Evolutionary conservation across 2,113 vertebrate genomes (phyloP), one percentile per base, ranked within the genome.

Genomic region (Microtus richardsoni): DNA sequence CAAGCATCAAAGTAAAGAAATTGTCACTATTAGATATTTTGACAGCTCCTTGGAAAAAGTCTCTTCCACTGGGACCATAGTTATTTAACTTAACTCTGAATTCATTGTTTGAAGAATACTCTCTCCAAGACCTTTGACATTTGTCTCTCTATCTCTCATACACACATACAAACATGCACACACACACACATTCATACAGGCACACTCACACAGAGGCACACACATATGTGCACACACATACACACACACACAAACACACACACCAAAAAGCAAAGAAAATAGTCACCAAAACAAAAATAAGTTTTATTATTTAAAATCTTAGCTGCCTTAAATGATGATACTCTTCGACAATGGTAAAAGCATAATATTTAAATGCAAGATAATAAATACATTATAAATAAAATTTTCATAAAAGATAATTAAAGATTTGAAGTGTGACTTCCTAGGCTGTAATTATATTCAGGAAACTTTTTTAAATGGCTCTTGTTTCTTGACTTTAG

Each of bases 51-150:
- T 60, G 17, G 52, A 88, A 89, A 74, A 88, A 62, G 70, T 33
- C 14, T 10, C 14, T 41, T 75, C 16, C 14, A 75, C 22, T 44
- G 70, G 26, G 26, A 60, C 39, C 28, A 60, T 41, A 9, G 52
- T 75, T 44, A 89, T 75, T 60, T 62, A 89, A 89, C 54, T 44
- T 89, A 89, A 74, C 54, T 89, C n/a, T 62, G 9, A 89, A 44
- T 28, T 74, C 49, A 88, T 36, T 88, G 14, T 41, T 30, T 39
- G n/a, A 74, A 89, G 75, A 75, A 7, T 3, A 33, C 6, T 89
- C 2, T 62, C 52, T 75, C 24, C 28, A 33, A 28, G 10, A 30
- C 0, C 39, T 71, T 52, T 87, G 11, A 58, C 54, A 16, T 58
- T 19, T 58, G 4, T 58, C 16, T 58, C 54, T 58, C 54, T 58